Percentiles rank a stretch among this genome's conserved stretches.
These are phyloP conservation scores for Tipula vernalis DNA, from an alignment of 2,888 invertebrate genomes.

Conservation along the genomic window DNA sequence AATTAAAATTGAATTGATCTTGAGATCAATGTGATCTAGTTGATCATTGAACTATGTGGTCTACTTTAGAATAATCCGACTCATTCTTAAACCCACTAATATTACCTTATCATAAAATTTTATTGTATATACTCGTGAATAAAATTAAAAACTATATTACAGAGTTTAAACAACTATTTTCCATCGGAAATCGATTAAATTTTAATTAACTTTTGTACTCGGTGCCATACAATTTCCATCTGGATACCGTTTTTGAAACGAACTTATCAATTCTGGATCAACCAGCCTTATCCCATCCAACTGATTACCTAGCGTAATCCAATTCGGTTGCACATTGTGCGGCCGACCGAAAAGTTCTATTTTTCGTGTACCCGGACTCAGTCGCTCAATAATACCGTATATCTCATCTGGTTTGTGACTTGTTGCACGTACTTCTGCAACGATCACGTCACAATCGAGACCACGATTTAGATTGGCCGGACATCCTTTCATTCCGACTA, in stretches of 20 bases:
- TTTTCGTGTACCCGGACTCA: constrained; percentile 93
- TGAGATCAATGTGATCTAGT: too few species aligned
- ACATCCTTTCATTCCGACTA: constrained; percentile 93
- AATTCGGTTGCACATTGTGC: constrained; percentile 96
- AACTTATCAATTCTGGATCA: constrained; percentile 80
- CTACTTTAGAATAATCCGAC: too few species aligned
- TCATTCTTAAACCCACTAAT: not conserved
- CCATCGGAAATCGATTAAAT: not conserved
- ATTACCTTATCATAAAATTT: not conserved
- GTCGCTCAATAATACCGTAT: constrained; percentile 91
- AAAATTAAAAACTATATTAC: not conserved
- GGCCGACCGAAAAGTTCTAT: constrained; percentile 94
- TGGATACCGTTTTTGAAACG: constrained; percentile 85
- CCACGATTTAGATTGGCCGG: constrained; percentile 84
- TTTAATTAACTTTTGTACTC: constrained; percentile 17
- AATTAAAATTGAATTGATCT: too few species aligned
- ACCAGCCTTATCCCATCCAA: constrained; percentile 87
- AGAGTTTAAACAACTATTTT: not conserved
- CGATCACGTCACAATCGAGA: constrained; percentile 94
- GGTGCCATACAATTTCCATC: constrained; percentile 54
- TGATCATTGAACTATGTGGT: too few species aligned
- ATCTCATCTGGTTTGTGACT: constrained; percentile 98
- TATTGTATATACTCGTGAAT: not conserved
- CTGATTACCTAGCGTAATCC: constrained; percentile 96
- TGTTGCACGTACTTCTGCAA: constrained; percentile 94